A percentile compares a stretch with the other conserved stretches of the same genome.
Evolutionary conservation across 2,113 vertebrate genomes (phyloP).

Genomic region (Lates calcarifer): DNA sequence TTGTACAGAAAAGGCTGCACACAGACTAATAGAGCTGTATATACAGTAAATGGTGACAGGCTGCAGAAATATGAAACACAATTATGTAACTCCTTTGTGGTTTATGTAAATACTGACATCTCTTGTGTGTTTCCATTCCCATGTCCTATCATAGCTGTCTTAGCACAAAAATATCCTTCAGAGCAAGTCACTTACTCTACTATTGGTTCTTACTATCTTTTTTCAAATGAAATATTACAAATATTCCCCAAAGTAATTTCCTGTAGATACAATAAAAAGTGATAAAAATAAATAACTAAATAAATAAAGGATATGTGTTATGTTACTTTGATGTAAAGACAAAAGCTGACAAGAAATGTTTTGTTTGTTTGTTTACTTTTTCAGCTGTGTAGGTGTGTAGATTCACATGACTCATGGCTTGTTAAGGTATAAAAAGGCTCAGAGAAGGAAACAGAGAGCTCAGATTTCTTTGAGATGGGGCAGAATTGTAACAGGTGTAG

Average conservation of each 20-base stretch:
- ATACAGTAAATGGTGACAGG: constrained; percentile 24
- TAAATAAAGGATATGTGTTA: neutral
- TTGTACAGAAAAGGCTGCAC: constrained; percentile 43
- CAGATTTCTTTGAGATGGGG: neutral
- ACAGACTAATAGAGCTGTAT: constrained; percentile 47
- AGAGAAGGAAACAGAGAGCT: neutral
- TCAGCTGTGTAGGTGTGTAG: neutral
- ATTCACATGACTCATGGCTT: neutral
- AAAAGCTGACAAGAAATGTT: neutral
- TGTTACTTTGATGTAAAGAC: neutral
- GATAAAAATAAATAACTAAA: constrained; percentile 4
- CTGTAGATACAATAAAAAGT: constrained; percentile 37
- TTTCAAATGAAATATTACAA: neutral
- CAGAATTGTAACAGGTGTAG: too few relatives aligned
- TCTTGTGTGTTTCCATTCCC: constrained; percentile 9
- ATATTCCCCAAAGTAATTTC: constrained; percentile 11
- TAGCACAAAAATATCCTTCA: neutral
- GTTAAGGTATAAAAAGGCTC: neutral
- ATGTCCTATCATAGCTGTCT: constrained; percentile 27
- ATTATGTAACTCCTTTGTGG: constrained; percentile 46
- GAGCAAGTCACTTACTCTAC: constrained; percentile 12
- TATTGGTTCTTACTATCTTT: neutral
- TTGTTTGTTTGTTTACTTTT: neutral
- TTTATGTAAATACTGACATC: constrained; percentile 44
- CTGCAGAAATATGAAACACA: constrained; percentile 22